phyloP scores from a whole-genome alignment of 1,140 invertebrate species.

The Forficula auricularia region DNA sequence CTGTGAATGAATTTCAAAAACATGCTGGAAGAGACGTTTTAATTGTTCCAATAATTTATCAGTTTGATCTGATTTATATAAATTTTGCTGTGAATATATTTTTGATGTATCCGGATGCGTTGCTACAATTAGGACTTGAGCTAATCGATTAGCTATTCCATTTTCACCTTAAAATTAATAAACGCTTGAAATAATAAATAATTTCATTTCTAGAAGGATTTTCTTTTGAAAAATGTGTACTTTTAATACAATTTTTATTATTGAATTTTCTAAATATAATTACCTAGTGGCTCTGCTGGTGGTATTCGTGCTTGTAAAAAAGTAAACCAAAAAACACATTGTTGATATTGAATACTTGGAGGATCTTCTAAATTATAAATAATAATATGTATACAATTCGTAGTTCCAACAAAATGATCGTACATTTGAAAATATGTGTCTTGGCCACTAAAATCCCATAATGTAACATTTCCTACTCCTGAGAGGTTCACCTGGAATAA shows the following conservation, averaged over 20 bases:
- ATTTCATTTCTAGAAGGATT: not conserved
- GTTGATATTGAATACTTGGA: slow-evolving; percentile 49
- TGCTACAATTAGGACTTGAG: slow-evolving; percentile 40
- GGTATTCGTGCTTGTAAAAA: slow-evolving; percentile 57
- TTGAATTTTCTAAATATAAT: slow-evolving; percentile 12
- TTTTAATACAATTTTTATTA: not conserved
- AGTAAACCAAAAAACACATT: slow-evolving; percentile 63
- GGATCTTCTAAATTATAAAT: slow-evolving; percentile 58
- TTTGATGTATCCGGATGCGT: slow-evolving; percentile 42
- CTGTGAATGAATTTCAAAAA: slow-evolving; percentile 34
- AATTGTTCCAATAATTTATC: slow-evolving; percentile 33
- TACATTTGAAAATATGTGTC: slow-evolving; percentile 62
- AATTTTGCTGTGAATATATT: too few species aligned
- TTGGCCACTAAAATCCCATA: slow-evolving; percentile 73
- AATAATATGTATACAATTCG: slow-evolving; percentile 47
- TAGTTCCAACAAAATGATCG: slow-evolving; percentile 54
- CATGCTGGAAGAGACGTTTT: slow-evolving; percentile 28
- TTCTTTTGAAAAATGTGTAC: not conserved
- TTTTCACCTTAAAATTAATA: slow-evolving; percentile 28
- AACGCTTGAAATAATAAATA: too few species aligned
- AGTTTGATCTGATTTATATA: slow-evolving; percentile 21
- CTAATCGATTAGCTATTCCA: slow-evolving; percentile 31
- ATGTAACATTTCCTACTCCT: slow-evolving; percentile 40
- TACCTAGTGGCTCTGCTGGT: slow-evolving; percentile 48
- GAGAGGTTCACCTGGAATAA: slow-evolving; percentile 32